Base-by-base conservation (phyloP, 2,888 invertebrate genomes). In the Brenthis daphne region DNA sequence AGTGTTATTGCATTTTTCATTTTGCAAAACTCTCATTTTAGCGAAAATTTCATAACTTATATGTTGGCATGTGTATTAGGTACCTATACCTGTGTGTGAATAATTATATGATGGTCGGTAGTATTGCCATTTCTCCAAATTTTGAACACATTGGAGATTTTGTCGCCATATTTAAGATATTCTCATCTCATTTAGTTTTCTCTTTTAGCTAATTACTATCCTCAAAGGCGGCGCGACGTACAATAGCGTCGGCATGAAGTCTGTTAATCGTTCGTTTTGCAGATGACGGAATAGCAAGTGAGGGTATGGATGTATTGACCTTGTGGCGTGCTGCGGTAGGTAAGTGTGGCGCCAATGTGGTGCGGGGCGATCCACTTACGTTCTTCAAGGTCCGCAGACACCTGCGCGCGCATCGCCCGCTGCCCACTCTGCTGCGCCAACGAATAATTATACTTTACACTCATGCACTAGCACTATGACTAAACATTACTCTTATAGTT, bases 291-390 rank as follows among this genome's bases (percentile, higher is more conserved):
- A 74, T 76, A 74, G 70, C 71, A 71, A 72, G 79, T 77, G 77
- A 76, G 75, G 86, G 82, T 81, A 79, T 82, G 86, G 85, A 87
- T 91, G 91, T 92, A 92, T 90, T 90, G 90, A 94, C 94, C 95
- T 93, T 95, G 95, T 77, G 96, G 96, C 79, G 96, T 95, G 93
- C 96, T 96, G 82, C 96, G 94, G 91, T 96, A 96, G 80, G 96
- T 96, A 83, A 96, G 96, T 88, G 96, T 95, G 92, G 95, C 95
- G 90, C 95, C 96, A 85, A 96, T 95, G 89, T 97, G 96, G 87
- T 96, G 96, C 88, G 94, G 94, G 85, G 85, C 92, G 87, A 94
- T 94, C 90, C 94, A 94, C 83, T 94, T 93, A 82, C 94, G 94
- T 93, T 97, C 95, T 90, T 98, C 98, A 90, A 97, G 96, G 68